A percentile compares a stretch with the other conserved stretches of the same genome.
Evolutionary conservation across 2,888 invertebrate genomes (phyloP).

Genomic region (Helicoverpa assulta): DNA sequence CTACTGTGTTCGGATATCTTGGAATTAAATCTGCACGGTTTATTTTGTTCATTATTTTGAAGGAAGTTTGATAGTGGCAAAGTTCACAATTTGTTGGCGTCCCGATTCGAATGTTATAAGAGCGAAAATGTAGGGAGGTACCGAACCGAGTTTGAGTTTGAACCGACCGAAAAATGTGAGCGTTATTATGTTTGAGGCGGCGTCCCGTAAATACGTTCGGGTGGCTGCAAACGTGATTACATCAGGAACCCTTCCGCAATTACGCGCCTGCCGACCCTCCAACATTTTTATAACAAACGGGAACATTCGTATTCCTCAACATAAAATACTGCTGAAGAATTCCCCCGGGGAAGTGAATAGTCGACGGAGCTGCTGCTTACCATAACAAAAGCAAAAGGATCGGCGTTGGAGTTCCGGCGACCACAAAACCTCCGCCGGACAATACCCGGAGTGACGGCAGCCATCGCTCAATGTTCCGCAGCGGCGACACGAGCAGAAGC

Average conservation of each 20-base stretch:
- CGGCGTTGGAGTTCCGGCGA: conserved; percentile 28
- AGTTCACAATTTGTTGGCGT: conserved; percentile 23
- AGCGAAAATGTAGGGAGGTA: conserved; percentile 8
- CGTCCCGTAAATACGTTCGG: conserved; percentile 27
- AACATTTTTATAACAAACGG: conserved; percentile 40
- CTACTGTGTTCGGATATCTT: conserved; percentile 42
- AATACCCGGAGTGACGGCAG: conserved; percentile 46
- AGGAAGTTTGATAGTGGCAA: conserved; percentile 28
- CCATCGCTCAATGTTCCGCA: conserved; percentile 33
- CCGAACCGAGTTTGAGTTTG: background rate
- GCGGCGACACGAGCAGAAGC: conserved; percentile 28
- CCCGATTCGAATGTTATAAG: background rate
- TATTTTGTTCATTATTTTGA: conserved; percentile 26
- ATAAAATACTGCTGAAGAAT: conserved; percentile 45
- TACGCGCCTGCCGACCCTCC: conserved; percentile 42
- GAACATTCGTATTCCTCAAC: conserved; percentile 41
- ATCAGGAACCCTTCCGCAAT: conserved; percentile 56
- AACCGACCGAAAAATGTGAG: conserved; percentile 22
- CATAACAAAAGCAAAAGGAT: conserved; percentile 60
- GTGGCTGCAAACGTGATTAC: conserved; percentile 36
- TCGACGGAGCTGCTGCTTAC: conserved; percentile 57
- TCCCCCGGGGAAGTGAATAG: conserved; percentile 33
- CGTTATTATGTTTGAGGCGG: conserved; percentile 21
- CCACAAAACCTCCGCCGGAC: conserved; percentile 44
- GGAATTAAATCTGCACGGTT: conserved; percentile 43